Base-by-base conservation (phyloP, 2,797 vertebrate genomes). In the Malurus leucopterus region DNA sequence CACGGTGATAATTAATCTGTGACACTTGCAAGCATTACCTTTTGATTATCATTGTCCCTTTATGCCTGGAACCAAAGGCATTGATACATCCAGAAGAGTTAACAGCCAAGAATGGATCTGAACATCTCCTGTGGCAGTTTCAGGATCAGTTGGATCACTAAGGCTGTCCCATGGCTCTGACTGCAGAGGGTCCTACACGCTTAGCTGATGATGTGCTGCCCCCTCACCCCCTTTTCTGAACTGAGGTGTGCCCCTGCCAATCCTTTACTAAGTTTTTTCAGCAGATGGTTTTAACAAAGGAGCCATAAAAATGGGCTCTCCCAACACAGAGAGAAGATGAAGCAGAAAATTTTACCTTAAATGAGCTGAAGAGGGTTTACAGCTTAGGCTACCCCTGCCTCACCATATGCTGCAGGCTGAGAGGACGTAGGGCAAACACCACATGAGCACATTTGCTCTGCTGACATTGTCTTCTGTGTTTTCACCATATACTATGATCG, bases 371-470 rank as follows among this genome's bases (percentile, higher is more conserved):
- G 59, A 38, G 8, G 71, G 1, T 3, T 79, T 47, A 49, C 4
- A 24, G 17, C 29, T 67, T 29, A 59, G 57, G 17, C 14, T 32
- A 51, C 5, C 16, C 29, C 49, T 83, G 47, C 27, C 27, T 75
- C 2, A 4, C 43, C 24, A 8, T 16, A 3, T 22, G 30, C 41
- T 62, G 41, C 32, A 15, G 55, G 24, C 20, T 69, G 22, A 61
- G 34, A 74, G 26, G 34, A n/a, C 0, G 0, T 7, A 41, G 1
- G 10, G 58, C n/a, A 84, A 55, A 63, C 4, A 3, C 59, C 0
- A 3, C 18, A 18, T 3, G 9, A 23, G 43, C 24, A 8, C 50
- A 32, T 9, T 8, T 1, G 10, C 11, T 61, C 59, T 38, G 34
- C 16, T 58, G 27, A 47, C 13, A 30, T 41, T 19, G 8, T 62